Evolutionary conservation across 2,797 vertebrate genomes (phyloP).

Genomic region (Melanotaenia nigrans): DNA sequence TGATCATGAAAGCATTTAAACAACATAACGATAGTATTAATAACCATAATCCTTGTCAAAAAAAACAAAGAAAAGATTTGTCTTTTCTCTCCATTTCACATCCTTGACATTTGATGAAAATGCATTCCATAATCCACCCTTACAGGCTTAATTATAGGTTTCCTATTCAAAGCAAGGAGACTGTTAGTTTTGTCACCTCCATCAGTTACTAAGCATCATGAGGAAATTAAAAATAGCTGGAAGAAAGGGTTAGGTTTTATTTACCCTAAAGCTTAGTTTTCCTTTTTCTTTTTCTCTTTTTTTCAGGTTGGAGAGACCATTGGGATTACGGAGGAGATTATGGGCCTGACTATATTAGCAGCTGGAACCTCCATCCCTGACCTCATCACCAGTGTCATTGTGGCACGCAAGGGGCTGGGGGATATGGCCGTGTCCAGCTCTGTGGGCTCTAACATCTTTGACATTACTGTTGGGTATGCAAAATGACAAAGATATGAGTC

Average conservation of each 20-base stretch:
- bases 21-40: constrained; percentile 4
- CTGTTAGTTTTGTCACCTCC: constrained; percentile 39
- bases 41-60: constrained; percentile 16
- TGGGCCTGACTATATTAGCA: constrained; percentile 98
- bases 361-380: constrained; percentile 99
- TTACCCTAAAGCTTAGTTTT: constrained; percentile 56
- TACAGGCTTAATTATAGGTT: constrained; percentile 29
- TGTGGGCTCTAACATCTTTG: constrained; percentile 99
- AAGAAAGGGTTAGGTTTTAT: constrained; percentile 70
- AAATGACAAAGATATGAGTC: neutral
- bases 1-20: constrained; percentile 2
- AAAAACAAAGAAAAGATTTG: constrained; percentile 21
- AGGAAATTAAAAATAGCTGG: constrained; percentile 60
- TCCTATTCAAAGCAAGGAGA: constrained; percentile 33
- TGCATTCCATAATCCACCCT: constrained; percentile 32
- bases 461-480: constrained; percentile 97
- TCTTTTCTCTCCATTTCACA: constrained; percentile 22
- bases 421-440: constrained; percentile 99
- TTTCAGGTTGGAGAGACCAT: constrained; percentile 96
- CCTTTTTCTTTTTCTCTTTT: constrained; percentile 16
- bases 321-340: constrained; percentile 98
- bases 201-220: constrained; percentile 31
- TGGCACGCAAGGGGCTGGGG: constrained; percentile 96
- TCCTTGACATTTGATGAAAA: constrained; percentile 38
- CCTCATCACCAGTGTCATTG: constrained; percentile 98